Evolutionary conservation across 2,888 invertebrate species (phyloP).

Genomic region (Phaonia tiefii): DNA sequence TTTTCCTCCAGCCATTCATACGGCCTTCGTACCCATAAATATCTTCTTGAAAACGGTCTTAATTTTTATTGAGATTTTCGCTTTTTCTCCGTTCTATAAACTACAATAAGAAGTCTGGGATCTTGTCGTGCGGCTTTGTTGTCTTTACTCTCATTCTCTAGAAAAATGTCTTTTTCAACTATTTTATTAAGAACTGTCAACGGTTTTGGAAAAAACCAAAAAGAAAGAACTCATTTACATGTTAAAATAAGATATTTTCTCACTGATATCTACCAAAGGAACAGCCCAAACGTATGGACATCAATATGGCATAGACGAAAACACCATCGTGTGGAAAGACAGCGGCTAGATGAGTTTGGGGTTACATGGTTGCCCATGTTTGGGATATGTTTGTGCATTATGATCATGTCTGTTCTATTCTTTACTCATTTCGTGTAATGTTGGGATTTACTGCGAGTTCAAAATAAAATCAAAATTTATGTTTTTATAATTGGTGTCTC

Average conservation of each 20-base stretch:
- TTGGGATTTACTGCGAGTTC: not conserved
- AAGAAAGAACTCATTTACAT: conserved; percentile 62
- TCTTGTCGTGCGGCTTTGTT: not conserved
- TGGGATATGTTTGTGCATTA: no score
- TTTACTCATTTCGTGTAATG: not conserved
- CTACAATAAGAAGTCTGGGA: not conserved
- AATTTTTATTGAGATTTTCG: conserved; percentile 25
- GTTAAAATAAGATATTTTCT: conserved; percentile 62
- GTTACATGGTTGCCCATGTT: not conserved
- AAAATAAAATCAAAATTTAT: conserved; percentile 63
- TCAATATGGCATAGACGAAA: no score
- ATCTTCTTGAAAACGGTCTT: not conserved
- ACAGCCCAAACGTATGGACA: conserved; percentile 1
- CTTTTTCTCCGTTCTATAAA: conserved; percentile 13
- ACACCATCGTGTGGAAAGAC: no score
- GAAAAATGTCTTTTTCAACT: conserved; percentile 60
- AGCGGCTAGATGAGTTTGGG: no score
- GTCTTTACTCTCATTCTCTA: conserved; percentile 11
- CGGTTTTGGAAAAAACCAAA: conserved; percentile 59
- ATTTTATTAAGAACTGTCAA: conserved; percentile 69
- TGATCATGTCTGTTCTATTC: not conserved
- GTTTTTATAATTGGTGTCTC: conserved; percentile 65
- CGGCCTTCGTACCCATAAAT: not conserved
- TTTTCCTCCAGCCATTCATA: not conserved
- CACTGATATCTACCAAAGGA: conserved; percentile 53